A percentile compares a stretch with the other conserved stretches of the same genome.
These are phyloP conservation scores for Agrilus planipennis DNA, from an alignment of 1,140 invertebrate genomes.

Conservation along the genomic window DNA sequence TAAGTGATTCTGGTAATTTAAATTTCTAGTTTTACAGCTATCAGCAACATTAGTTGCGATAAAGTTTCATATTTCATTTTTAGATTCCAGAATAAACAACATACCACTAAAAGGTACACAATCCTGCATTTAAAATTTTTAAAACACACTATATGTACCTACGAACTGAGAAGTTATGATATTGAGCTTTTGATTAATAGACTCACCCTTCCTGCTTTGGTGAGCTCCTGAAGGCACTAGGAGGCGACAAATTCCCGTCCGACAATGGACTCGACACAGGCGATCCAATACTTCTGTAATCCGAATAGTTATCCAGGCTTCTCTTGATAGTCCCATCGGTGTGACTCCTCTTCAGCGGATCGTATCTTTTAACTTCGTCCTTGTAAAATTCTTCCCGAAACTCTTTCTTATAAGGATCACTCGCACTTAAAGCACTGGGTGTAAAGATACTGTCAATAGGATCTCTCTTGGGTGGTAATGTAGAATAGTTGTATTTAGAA, in stretches of 20 bases:
- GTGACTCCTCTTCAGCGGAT: slow-evolving; percentile 29
- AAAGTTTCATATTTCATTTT: too few relatives aligned
- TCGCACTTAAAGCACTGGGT: slow-evolving; percentile 23
- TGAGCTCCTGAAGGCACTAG: slow-evolving; percentile 25
- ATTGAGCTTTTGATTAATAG: slow-evolving; percentile 11
- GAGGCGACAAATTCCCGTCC: slow-evolving; percentile 29
- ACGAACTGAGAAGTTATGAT: too few relatives aligned
- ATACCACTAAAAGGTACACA: too few relatives aligned
- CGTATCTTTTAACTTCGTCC: slow-evolving; percentile 24
- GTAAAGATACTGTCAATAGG: slow-evolving; percentile 32
- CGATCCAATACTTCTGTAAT: slow-evolving; percentile 15
- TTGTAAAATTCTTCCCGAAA: slow-evolving; percentile 25
- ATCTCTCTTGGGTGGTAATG: slow-evolving; percentile 16
- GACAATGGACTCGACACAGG: slow-evolving; percentile 26
- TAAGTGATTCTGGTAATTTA: too few relatives aligned
- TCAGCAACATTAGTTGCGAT: too few relatives aligned
- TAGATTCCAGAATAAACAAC: too few relatives aligned
- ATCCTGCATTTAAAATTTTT: too few relatives aligned
- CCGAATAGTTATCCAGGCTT: slow-evolving; percentile 21
- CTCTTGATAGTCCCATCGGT: slow-evolving; percentile 28
- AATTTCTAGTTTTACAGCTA: too few relatives aligned
- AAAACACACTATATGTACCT: too few relatives aligned
- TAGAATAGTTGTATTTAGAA: slow-evolving; percentile 13
- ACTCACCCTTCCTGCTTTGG: too few relatives aligned
- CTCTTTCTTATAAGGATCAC: slow-evolving; percentile 20